Base-by-base conservation (phyloP, 2,888 invertebrate species). In the Ormyrus thymus region DNA sequence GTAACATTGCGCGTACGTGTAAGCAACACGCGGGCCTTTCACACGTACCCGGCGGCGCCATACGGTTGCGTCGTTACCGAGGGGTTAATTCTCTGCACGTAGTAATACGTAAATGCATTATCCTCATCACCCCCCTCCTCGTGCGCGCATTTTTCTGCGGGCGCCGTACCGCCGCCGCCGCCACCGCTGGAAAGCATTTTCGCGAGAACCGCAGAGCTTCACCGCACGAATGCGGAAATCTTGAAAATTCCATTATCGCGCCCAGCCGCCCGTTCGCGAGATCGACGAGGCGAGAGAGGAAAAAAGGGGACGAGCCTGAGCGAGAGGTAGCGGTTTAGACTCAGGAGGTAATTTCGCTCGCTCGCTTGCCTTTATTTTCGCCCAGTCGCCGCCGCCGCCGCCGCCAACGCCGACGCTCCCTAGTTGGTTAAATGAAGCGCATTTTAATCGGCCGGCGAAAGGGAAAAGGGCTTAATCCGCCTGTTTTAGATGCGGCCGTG, bases 61-160 rank as follows among this genome's bases (percentile, higher is more conserved):
- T 13, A 48, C 10, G 10, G 62, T 10, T 45, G 29, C 70, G 69
- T 70, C 69, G 50, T 83, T 81, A 73, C 73, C 80, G 80, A 83
- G 82, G 81, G 83, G 84, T 85, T 85, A 83, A 84, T 83, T 83
- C 83, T 82, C 83, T 82, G 78, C 79, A 65, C 64, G 59, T 71
- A 71, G 56, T 81, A 80, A 83, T 83, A 82, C 81, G 80, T 82
- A 84, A 83, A 85, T 84, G 83, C 78, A 83, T 84, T 81, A 83
- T 83, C 73, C 72, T 29, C 29, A 29, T 29, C 29, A 29, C 29
- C 29, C 29, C 29, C 29, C 68, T 75, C 73, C 74, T 75, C 70
- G 15, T 43, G 10, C 51, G 62, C 10, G 29, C 59, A 79, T 75
- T 79, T 79, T 74, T 65, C 15, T 9, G n/a, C 56, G 6, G 6